Percentiles rank a stretch among this genome's conserved stretches.
Conservation (phyloP, 2,797 vertebrate genomes). For the Hoplostethus mediterraneus region DNA sequence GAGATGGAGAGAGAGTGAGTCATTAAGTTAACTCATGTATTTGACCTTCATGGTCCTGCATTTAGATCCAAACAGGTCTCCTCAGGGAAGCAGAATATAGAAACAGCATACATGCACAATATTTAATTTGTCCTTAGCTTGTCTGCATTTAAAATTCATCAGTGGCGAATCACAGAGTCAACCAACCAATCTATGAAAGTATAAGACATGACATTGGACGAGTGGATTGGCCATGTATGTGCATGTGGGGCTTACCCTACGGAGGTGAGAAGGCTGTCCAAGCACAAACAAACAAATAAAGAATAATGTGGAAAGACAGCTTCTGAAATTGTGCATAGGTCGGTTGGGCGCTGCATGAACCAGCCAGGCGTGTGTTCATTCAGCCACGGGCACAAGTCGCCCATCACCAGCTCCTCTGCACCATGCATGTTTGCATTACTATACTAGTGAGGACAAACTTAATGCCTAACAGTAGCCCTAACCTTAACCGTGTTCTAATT, state of each 20-base stretch:
- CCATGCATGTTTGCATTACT: slow-evolving; percentile 19
- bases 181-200: slow-evolving; percentile 13
- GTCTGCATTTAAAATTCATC: not conserved
- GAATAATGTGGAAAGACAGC: slow-evolving; percentile 59
- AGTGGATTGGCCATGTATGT: slow-evolving; percentile 29
- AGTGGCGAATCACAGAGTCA: not conserved
- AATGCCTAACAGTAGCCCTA: not conserved
- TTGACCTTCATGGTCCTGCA: slow-evolving; percentile 43
- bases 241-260: slow-evolving; percentile 47
- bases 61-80: slow-evolving; percentile 16
- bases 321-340: slow-evolving; percentile 51
- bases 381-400: slow-evolving; percentile 59
- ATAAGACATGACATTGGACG: slow-evolving; percentile 45
- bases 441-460: not conserved
- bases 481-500: not conserved
- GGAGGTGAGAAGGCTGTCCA: slow-evolving; percentile 48
- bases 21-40: not conserved
- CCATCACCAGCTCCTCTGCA: slow-evolving; percentile 19
- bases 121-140: slow-evolving; percentile 15
- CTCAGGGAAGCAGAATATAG: slow-evolving; percentile 23
- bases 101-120: slow-evolving; percentile 9
- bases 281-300: slow-evolving; percentile 43
- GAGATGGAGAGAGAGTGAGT: not conserved
- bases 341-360: slow-evolving; percentile 56
- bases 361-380: slow-evolving; percentile 64